These are phyloP conservation scores for Hylaeus volcanicus DNA, from an alignment of 1,140 invertebrate genomes.

Conservation along the genomic window DNA sequence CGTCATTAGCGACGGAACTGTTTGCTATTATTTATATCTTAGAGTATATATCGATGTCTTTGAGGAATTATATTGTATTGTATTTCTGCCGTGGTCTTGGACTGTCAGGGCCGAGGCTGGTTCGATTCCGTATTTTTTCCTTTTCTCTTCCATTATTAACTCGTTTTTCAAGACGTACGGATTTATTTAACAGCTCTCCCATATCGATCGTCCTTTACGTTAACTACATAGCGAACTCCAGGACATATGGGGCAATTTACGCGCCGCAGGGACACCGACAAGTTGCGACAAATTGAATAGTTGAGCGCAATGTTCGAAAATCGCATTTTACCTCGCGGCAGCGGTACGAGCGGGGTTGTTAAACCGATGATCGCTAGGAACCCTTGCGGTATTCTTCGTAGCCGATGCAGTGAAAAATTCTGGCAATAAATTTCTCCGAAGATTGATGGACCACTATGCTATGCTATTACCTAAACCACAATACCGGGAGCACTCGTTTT, in stretches of 20 bases:
- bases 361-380: conserved; percentile 20
- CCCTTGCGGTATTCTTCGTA: conserved; percentile 15
- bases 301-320: not conserved
- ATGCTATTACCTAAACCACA: conserved; percentile 36
- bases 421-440: conserved; percentile 36
- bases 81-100: too few species aligned
- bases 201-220: too few species aligned
- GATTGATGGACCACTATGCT: conserved; percentile 32
- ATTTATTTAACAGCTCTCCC: too few species aligned
- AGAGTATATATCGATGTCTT: too few species aligned
- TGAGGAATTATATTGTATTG: too few species aligned
- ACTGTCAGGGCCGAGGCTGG: too few species aligned
- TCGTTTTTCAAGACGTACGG: too few species aligned
- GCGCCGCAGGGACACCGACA: not conserved
- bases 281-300: conserved; percentile 1
- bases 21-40: too few species aligned
- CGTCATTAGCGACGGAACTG: too few species aligned
- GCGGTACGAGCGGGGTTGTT: not conserved
- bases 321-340: not conserved
- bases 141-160: too few species aligned
- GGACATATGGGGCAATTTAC: not conserved
- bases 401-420: conserved; percentile 28
- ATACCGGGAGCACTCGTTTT: conserved; percentile 15
- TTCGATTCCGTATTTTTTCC: too few species aligned
- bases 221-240: too few species aligned